Conservation (phyloP, 2,888 invertebrate species). For the Cristatella mucedo region DNA sequence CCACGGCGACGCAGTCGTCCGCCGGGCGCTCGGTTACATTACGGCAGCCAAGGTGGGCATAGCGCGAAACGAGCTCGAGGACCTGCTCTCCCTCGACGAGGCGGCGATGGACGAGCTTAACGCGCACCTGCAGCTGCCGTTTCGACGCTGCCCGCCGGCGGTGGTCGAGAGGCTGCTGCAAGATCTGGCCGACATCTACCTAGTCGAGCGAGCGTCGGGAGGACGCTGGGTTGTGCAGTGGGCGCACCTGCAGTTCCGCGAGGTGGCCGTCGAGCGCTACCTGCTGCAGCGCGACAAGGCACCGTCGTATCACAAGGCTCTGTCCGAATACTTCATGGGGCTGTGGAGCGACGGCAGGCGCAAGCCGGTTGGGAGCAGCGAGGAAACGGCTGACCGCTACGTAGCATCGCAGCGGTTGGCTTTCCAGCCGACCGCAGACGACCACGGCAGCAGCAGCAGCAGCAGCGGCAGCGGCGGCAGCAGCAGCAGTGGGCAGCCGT, state of each 20-base stretch:
- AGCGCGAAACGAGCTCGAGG: constrained; percentile 63
- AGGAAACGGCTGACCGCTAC: constrained; percentile 15
- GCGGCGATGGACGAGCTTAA: constrained; percentile 18
- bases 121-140: constrained; percentile 14
- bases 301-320: constrained; percentile 31
- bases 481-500: too few relatives aligned
- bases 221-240: constrained; percentile 43
- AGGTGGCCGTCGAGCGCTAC: constrained; percentile 51
- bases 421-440: constrained; percentile 10
- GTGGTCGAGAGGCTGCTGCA: constrained; percentile 22
- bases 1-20: constrained; percentile 26
- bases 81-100: constrained; percentile 37
- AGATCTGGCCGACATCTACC: constrained; percentile 18
- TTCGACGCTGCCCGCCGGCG: constrained; percentile 23
- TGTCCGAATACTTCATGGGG: constrained; percentile 33
- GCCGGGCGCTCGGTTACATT: constrained; percentile 51
- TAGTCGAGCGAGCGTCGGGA: constrained; percentile 20
- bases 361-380: constrained; percentile 22
- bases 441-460: constrained; percentile 2
- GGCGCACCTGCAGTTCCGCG: constrained; percentile 48
- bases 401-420: constrained; percentile 22
- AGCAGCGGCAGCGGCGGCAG: too few relatives aligned
- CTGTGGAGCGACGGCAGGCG: constrained; percentile 20
- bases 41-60: constrained; percentile 61
- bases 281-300: constrained; percentile 29